Percentiles rank a stretch among this genome's conserved stretches.
These are phyloP conservation scores for Auanema sp. DNA, from an alignment of 2,888 invertebrate species.

Conservation along the genomic window DNA sequence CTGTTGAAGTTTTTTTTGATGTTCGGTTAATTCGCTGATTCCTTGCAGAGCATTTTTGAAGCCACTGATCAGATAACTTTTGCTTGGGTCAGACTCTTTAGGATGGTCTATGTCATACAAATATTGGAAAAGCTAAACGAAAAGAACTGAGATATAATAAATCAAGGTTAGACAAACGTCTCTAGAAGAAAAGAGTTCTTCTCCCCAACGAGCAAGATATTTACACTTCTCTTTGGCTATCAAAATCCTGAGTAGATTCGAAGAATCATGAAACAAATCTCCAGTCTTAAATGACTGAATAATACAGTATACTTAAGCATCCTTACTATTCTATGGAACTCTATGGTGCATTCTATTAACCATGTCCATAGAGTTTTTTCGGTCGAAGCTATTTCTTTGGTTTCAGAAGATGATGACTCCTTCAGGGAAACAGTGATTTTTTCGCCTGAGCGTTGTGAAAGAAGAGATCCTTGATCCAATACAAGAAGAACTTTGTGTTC, in stretches of 20 bases:
- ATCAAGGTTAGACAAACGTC: neutral
- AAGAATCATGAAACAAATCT: conserved; percentile 82
- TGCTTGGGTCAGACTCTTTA: no score
- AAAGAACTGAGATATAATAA: no score
- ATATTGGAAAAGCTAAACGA: no score
- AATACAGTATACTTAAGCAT: no score
- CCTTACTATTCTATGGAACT: conserved; percentile 92
- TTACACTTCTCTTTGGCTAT: conserved; percentile 82
- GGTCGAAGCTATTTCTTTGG: conserved; percentile 66
- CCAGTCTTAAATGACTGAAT: no score
- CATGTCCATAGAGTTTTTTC: conserved; percentile 94
- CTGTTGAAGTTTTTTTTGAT: no score
- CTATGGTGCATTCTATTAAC: conserved; percentile 89
- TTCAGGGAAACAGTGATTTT: neutral
- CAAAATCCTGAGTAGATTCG: conserved; percentile 75
- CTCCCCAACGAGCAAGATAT: conserved; percentile 9
- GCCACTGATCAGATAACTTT: no score
- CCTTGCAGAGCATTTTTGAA: no score
- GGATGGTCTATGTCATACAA: no score
- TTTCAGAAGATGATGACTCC: no score
- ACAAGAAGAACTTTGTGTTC: conserved; percentile 88
- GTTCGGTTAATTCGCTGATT: no score
- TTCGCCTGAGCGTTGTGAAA: conserved; percentile 67
- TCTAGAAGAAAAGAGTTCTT: neutral
- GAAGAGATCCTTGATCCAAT: conserved; percentile 88